These are phyloP conservation scores for Centroberyx gerrardi DNA, from an alignment of 2,797 vertebrate genomes.

Conservation along the genomic window DNA sequence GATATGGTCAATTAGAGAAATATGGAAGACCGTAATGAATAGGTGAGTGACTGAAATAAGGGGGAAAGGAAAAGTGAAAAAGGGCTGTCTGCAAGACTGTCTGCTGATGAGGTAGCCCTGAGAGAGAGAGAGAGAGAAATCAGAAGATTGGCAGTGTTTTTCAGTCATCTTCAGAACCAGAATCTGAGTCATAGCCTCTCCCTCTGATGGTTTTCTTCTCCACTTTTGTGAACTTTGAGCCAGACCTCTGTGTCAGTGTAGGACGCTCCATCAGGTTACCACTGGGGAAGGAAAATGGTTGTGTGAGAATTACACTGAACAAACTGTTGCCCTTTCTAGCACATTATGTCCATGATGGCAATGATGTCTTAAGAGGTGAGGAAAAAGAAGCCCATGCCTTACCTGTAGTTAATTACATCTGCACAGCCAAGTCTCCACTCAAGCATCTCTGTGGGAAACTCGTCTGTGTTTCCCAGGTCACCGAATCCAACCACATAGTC, in stretches of 20 bases:
- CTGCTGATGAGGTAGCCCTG: conserved; percentile 67
- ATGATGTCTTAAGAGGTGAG: background rate
- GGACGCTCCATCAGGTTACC: conserved; percentile 96
- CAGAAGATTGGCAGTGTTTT: conserved; percentile 37
- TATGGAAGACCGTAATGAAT: conserved; percentile 8
- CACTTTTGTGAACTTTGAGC: conserved; percentile 92
- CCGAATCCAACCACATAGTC: conserved; percentile 96
- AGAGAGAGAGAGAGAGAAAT: conserved; percentile 64
- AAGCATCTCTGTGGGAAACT: conserved; percentile 95
- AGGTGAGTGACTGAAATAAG: background rate
- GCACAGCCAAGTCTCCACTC: conserved; percentile 97
- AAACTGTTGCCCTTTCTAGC: background rate
- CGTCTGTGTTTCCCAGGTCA: conserved; percentile 96
- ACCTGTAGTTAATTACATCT: conserved; percentile 95
- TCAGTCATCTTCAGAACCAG: conserved; percentile 94
- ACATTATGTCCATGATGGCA: background rate
- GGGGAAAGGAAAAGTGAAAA: conserved; percentile 7
- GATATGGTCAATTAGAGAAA: background rate
- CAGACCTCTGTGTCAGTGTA: conserved; percentile 88
- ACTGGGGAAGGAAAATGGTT: conserved; percentile 73
- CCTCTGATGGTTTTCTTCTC: conserved; percentile 98
- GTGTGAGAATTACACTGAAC: background rate
- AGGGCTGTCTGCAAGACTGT: conserved; percentile 27
- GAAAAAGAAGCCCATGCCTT: background rate
- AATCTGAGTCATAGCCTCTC: conserved; percentile 93